Evolutionary conservation across 2,113 vertebrate species (phyloP), one percentile per base, ranked within the genome.

Genomic region (Hydrochoerus hydrochaeris): DNA sequence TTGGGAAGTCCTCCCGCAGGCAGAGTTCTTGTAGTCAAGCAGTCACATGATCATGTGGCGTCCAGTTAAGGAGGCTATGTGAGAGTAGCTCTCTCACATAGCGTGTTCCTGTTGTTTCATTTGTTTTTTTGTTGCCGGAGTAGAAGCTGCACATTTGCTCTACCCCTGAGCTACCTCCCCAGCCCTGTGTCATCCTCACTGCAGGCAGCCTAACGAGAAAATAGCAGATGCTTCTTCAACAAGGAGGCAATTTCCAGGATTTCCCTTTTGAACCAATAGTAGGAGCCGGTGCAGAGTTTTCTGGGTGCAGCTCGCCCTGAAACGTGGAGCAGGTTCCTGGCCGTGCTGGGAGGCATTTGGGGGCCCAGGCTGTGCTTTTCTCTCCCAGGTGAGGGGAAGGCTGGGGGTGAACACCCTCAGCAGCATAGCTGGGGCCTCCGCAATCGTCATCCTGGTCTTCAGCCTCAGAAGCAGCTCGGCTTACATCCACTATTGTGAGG

Each of bases 371-470:
- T 81, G 38, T 49, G 24, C 13, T 87, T 32, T 73, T 46, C 22
- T 63, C 20, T 52, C 8, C 20, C 75, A 98, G 98, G 65, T n/a
- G 0, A 81, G 60, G 41, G 97, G 93, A 13, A 85, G 91, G 7
- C 63, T 97, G 46, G 97, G 94, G 35, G 95, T 95, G 3, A 98
- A 97, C 24, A 1, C 57, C 0, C 12, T 80, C 52, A 97, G 97
- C 92, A 90, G 80, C 8, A 4, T 97, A 0, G 46, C 57, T 0
- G 89, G 89, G 0, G 98, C 67, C 0, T 3, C 0, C 1, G 98
- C 97, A 0, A 35, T 90, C 0, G 0, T 82, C 78, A 4, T 95
- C 35, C 85, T 98, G 26, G 14, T 32, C 41, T 0, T n/a, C 14
- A 97, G 95, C 65, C 90, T 98, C 4, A 17, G 28, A 85, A 44